These are phyloP conservation scores for Diglossa cyanea DNA, from an alignment of 2,797 vertebrate genomes.

Conservation along the genomic window DNA sequence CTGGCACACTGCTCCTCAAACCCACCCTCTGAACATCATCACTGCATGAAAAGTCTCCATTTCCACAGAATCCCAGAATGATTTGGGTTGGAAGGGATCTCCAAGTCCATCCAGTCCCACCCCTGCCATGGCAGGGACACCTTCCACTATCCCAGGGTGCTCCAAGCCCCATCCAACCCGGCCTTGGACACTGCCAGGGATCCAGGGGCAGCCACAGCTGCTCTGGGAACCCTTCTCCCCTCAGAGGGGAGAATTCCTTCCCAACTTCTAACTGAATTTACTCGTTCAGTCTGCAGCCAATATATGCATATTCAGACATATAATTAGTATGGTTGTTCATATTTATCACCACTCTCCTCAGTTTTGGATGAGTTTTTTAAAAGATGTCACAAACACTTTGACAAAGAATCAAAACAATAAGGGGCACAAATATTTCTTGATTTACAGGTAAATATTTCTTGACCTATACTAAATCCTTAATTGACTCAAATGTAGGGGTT, in stretches of 20 bases:
- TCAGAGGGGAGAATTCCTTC: not conserved
- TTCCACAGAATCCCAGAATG: not conserved
- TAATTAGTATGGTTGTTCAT: not conserved
- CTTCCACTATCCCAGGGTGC: accelerated
- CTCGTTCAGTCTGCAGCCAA: not conserved
- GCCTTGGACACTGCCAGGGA: accelerated
- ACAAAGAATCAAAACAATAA: not conserved
- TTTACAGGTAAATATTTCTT: not conserved
- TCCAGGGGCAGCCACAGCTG: not conserved
- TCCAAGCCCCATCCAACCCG: not conserved
- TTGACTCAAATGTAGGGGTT: not conserved
- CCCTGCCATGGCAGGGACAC: not conserved
- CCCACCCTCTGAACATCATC: not conserved
- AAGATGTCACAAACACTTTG: not conserved
- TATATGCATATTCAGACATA: not conserved
- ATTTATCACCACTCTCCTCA: not conserved
- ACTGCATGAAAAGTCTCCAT: not conserved
- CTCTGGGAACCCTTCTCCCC: not conserved
- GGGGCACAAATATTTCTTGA: not conserved
- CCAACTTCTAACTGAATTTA: not conserved
- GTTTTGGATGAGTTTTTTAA: not conserved
- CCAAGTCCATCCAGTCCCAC: accelerated
- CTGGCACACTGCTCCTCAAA: not conserved
- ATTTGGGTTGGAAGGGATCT: not conserved
- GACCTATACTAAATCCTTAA: not conserved